Conservation (phyloP, 2,888 invertebrate species). For the Cephalotes varians region DNA sequence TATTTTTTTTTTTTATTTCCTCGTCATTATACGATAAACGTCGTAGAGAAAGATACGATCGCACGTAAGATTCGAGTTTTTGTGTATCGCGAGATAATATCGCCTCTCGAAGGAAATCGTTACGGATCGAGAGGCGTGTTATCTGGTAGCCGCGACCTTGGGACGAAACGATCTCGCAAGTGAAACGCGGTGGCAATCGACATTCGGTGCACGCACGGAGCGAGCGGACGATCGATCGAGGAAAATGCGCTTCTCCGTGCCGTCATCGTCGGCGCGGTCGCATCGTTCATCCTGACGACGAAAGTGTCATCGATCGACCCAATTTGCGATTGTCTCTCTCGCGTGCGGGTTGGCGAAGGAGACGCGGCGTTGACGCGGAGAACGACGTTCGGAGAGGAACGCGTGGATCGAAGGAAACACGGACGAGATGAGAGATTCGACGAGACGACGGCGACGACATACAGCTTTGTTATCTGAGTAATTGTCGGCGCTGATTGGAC, state of each 20-base stretch:
- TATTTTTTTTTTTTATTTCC: not conserved
- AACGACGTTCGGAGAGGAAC: conserved; percentile 21
- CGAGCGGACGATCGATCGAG: conserved; percentile 13
- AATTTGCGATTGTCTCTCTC: conserved; percentile 30
- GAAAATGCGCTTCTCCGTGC: conserved; percentile 44
- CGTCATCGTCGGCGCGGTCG: conserved; percentile 38
- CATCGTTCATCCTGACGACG: conserved; percentile 40
- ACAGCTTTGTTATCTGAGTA: conserved; percentile 58
- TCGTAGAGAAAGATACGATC: not conserved
- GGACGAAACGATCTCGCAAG: conserved; percentile 73
- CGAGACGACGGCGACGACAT: conserved; percentile 20
- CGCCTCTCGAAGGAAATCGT: not conserved
- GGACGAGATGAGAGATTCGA: conserved; percentile 5
- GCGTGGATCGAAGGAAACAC: conserved; percentile 1
- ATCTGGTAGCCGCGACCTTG: conserved; percentile 80
- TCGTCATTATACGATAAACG: not conserved
- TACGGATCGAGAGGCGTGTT: conserved; percentile 65
- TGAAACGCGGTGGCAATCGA: conserved; percentile 69
- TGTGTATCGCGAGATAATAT: not conserved
- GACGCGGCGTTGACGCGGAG: conserved; percentile 8
- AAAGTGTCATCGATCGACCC: conserved; percentile 59
- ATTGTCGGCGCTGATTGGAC: conserved; percentile 48
- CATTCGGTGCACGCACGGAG: conserved; percentile 16
- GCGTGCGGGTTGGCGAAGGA: not conserved
- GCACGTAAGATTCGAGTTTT: not conserved